Evolutionary conservation across 2,113 vertebrate genomes (phyloP).

Genomic region (Oncorhynchus keta): DNA sequence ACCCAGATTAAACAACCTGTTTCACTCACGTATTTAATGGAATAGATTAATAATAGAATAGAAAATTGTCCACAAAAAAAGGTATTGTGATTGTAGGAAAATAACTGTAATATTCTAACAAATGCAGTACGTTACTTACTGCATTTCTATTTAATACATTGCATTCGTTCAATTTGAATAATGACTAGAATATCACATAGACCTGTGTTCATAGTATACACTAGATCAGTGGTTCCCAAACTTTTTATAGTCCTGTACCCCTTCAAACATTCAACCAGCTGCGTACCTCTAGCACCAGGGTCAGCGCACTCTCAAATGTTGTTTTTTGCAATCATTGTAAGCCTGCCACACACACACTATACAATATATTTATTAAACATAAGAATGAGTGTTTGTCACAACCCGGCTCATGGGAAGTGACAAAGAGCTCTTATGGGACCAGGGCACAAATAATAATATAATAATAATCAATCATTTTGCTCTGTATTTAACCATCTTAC

Average conservation of each 20-base stretch:
- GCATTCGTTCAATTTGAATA: background rate
- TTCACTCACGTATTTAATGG: background rate
- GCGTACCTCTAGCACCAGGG: too few relatives aligned
- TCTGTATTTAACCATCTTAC: too few relatives aligned
- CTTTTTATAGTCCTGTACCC: slow-evolving; percentile 8
- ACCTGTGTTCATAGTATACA: slow-evolving; percentile 1
- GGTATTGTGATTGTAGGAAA: background rate
- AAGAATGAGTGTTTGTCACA: too few relatives aligned
- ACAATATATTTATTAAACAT: too few relatives aligned
- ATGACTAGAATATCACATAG: slow-evolving; percentile 16
- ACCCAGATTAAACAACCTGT: background rate
- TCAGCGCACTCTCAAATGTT: too few relatives aligned
- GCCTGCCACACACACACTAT: too few relatives aligned
- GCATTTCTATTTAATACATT: background rate
- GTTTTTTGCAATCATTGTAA: too few relatives aligned
- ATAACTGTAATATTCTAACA: background rate
- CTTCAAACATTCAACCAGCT: slow-evolving; percentile 50
- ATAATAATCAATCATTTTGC: too few relatives aligned
- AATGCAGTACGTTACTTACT: background rate
- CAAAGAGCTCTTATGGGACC: too few relatives aligned
- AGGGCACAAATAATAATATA: too few relatives aligned
- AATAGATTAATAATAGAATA: background rate
- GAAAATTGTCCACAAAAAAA: background rate
- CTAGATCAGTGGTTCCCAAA: slow-evolving; percentile 8
- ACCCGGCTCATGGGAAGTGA: too few relatives aligned